Conservation (phyloP, 2,113 vertebrate species). For the Manacus vitellinus region DNA sequence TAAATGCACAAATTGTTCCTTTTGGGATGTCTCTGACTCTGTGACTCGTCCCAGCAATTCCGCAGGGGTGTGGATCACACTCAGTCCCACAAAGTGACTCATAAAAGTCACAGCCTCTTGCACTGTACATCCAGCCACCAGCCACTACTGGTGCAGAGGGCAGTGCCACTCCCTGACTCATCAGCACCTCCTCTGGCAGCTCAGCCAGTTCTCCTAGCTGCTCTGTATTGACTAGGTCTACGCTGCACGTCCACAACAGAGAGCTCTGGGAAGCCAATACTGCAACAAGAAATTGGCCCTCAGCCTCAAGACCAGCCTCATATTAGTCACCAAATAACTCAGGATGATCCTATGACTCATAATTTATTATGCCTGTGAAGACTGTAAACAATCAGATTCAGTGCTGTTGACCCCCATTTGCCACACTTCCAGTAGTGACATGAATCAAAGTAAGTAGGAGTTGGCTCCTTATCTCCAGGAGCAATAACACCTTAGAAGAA, state of each 20-base stretch:
- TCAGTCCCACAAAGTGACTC: slow-evolving; percentile 34
- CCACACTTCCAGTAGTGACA: background rate
- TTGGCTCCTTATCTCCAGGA: background rate
- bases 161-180: slow-evolving; percentile 31
- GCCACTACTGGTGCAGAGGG: slow-evolving; percentile 18
- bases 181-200: background rate
- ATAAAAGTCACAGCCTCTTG: background rate
- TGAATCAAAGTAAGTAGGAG: background rate
- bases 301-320: slow-evolving; percentile 1
- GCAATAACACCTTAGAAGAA: background rate
- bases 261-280: background rate
- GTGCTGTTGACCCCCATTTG: background rate
- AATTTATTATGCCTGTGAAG: background rate
- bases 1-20: background rate
- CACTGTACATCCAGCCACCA: background rate
- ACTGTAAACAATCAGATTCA: background rate
- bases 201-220: slow-evolving; percentile 7
- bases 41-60: background rate
- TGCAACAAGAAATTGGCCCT: background rate
- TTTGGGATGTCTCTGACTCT: background rate
- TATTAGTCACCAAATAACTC: slow-evolving; percentile 38
- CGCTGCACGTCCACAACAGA: background rate
- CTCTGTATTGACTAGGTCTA: background rate
- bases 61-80: slow-evolving; percentile 14
- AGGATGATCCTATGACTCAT: slow-evolving; percentile 19